Evolutionary conservation across 2,113 vertebrate species (phyloP), one percentile per base, ranked within the genome.

Genomic region (Heteronetta atricapilla): DNA sequence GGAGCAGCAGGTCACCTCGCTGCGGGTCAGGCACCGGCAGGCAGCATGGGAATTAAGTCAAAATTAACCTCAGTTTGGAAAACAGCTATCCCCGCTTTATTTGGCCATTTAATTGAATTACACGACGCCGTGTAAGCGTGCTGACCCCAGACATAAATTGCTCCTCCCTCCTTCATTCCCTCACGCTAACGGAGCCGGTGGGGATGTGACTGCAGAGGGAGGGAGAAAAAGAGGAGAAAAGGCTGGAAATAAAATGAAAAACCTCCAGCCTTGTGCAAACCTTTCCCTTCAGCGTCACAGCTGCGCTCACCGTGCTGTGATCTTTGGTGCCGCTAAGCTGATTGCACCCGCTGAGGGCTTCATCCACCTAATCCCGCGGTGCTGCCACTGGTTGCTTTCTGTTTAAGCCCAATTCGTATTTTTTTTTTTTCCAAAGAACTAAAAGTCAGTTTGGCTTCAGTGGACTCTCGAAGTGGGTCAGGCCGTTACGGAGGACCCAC

Each of bases 71-170:
- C 93, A 97, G 94, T 97, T 97, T 92, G 96, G 94, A 96, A 92
- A 97, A 97, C 93, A 97, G 94, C 95, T 92, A 79, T 58, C 97
- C 94, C 93, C 87, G 92, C 97, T 96, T 96, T 97, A 97, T 97
- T 97, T 97, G 96, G 97, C 94, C 91, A 96, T 98, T 97, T 97
- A 97, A 98, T 96, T 97, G 96, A 97, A 96, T 98, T 97, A 97
- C 96, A 97, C 89, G 89, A 86, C 1, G 82, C 94, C 79, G 60
- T 97, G 96, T 88, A 95, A 97, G 94, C 69, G 92, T 78, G 90
- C 90, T 89, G 94, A 97, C 96, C 97, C 13, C 55, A 44, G 92
- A 94, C 23, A 76, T 97, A 96, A 97, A 97, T 97, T 97, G 94
- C 85, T 96, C 86, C 91, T 96, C 91, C 86, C 93, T 92, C 83